Conservation (phyloP, 2,888 invertebrate species). For the Heteromurus nitidus region DNA sequence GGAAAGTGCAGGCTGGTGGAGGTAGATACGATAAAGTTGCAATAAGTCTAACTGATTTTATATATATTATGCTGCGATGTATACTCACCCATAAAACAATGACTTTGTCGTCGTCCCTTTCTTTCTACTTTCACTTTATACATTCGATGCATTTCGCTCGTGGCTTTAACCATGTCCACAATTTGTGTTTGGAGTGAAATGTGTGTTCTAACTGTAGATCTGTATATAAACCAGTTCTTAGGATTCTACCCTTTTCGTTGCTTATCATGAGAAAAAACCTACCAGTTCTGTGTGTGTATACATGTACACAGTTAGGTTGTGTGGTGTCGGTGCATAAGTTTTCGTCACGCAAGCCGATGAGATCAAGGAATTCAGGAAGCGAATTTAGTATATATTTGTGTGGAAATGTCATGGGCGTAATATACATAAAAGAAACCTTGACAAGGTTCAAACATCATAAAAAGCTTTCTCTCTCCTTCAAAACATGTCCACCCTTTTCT, state of each 20-base stretch:
- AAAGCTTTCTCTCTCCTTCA: background rate
- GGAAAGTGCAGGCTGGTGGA: background rate
- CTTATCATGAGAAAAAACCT: no score
- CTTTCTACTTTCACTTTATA: no score
- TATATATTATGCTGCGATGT: background rate
- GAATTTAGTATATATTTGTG: background rate
- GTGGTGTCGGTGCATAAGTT: no score
- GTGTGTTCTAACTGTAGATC: no score
- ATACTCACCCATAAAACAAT: background rate
- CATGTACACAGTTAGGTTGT: no score
- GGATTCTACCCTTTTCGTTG: no score
- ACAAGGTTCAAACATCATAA: background rate
- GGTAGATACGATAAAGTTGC: background rate
- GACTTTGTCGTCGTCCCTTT: constrained; percentile 3
- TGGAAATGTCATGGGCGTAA: constrained; percentile 18
- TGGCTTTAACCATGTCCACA: no score
- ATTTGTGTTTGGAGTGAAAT: no score
- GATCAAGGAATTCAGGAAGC: constrained; percentile 26
- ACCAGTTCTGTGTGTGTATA: no score
- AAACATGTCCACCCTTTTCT: background rate
- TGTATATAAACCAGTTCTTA: no score
- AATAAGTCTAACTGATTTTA: background rate
- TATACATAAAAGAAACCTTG: background rate
- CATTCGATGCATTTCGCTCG: no score
- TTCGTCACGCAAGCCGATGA: constrained; percentile 28